Evolutionary conservation across 1,140 invertebrate species (phyloP).

Genomic region (Brachionus rotundiformis): DNA sequence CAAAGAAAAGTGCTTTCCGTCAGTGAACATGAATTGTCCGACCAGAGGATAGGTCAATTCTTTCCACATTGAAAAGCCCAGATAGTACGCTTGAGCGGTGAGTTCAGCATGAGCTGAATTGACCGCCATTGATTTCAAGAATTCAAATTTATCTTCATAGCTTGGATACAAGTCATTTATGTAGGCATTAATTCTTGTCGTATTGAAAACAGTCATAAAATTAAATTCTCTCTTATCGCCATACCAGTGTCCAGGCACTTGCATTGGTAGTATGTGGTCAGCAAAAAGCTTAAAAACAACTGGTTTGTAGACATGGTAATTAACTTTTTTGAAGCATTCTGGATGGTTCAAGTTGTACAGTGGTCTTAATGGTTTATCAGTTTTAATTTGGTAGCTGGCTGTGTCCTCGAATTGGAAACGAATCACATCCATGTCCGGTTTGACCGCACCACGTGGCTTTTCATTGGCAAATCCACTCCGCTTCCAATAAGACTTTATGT

Average conservation of each 20-base stretch:
- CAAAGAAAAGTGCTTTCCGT: constrained; percentile 21
- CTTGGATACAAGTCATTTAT: neutral
- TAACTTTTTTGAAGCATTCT: neutral
- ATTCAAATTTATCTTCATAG: constrained; percentile 20
- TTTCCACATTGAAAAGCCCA: constrained; percentile 52
- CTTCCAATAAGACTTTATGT: constrained; percentile 44
- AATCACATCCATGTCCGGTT: neutral
- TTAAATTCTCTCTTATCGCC: constrained; percentile 47
- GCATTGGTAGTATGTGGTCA: constrained; percentile 47
- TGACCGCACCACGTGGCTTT: neutral
- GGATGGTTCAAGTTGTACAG: neutral
- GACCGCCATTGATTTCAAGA: constrained; percentile 14
- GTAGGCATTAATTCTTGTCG: neutral
- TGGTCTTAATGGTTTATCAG: neutral
- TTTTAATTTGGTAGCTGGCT: constrained; percentile 45
- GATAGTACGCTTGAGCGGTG: constrained; percentile 30
- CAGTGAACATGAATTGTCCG: constrained; percentile 20
- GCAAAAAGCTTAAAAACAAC: constrained; percentile 27
- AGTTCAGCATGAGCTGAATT: constrained; percentile 40
- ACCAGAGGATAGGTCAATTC: constrained; percentile 47
- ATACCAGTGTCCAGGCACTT: constrained; percentile 51
- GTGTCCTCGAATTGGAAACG: constrained; percentile 48
- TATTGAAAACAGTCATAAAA: constrained; percentile 17
- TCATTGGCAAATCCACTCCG: constrained; percentile 23
- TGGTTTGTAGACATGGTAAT: neutral